These are phyloP conservation scores for Chymomyza amoena DNA, from an alignment of 2,888 invertebrate genomes.

Conservation along the genomic window DNA sequence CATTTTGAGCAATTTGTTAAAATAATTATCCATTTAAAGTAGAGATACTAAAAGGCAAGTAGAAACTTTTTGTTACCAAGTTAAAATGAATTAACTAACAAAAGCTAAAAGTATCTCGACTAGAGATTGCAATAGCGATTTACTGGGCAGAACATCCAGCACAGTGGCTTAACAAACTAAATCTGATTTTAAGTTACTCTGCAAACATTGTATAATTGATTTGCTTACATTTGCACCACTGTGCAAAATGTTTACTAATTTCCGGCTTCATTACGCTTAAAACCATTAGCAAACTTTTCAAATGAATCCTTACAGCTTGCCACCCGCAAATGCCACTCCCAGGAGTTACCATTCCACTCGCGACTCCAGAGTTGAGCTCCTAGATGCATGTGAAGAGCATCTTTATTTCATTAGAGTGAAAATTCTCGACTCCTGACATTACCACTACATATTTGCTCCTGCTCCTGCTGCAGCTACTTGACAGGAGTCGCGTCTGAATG, in stretches of 20 bases:
- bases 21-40: conserved; percentile 66
- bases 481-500: conserved; percentile 11
- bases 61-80: conserved; percentile 63
- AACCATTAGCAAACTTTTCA: conserved; percentile 67
- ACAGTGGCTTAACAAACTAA: neutral
- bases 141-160: neutral
- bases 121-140: neutral
- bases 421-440: conserved; percentile 31
- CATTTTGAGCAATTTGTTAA: conserved; percentile 65
- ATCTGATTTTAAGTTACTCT: neutral
- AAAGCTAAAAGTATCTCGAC: conserved; percentile 20
- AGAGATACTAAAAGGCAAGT: conserved; percentile 68
- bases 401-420: conserved; percentile 58
- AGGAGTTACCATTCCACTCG: neutral
- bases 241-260: conserved; percentile 66
- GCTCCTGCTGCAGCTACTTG: conserved; percentile 1
- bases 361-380: neutral
- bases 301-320: conserved; percentile 45
- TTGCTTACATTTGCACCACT: conserved; percentile 25
- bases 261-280: conserved; percentile 71
- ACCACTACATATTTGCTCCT: neutral
- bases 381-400: conserved; percentile 18
- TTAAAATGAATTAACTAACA: conserved; percentile 61
- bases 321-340: conserved; percentile 8
- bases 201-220: neutral